Base-by-base conservation (phyloP, 1,140 invertebrate genomes). In the Bursaphelenchus mucronatus region DNA sequence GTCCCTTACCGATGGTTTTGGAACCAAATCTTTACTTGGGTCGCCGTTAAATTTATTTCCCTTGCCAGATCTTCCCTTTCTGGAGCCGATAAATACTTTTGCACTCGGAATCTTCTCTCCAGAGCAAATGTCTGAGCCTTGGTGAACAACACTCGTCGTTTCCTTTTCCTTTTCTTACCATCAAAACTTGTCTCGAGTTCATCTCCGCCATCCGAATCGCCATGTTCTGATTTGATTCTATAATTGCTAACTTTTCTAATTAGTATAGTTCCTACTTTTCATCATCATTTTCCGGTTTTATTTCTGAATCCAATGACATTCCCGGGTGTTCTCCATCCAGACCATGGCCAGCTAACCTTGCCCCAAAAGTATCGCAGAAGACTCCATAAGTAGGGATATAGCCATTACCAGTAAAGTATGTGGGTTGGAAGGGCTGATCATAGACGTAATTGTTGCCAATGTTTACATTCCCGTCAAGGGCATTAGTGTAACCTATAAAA, bases 41-140 rank as follows among this genome's bases (percentile, higher is more conserved):
- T 95, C 0, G 93, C 92, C 0, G 92, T 94, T 43, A 97, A 83
- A 19, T 90, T 86, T 41, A 96, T 94, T 50, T 95, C 87, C 54
- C 89, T 91, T 0, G 94, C 94, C 49, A 97, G 82, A 78, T 97
- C 92, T 82, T 97, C 94, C 19, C 94, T 83, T 83, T 97, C 94
- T 0, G 93, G 93, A 0, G 94, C 94, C 8, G 91, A 94, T 10
- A 97, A 84, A 80, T 97, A 97, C 53, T 91, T 85, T 82, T 97
- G 94, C 79, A 94, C 91, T 19, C 92, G 87, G 82, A 97, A 97
- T 55, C 94, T 85, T 75, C 92, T 85, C 81, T 97, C 93, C 68
- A 97, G 81, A 80, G 96, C 94, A 81, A 90, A 97, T 0, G 94
- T 97, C 82, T 98, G 95, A 0, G 91, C 89, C 83, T 98, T 97